phyloP scores from a whole-genome alignment of 2,113 vertebrate species.

The Tringa solitaria region DNA sequence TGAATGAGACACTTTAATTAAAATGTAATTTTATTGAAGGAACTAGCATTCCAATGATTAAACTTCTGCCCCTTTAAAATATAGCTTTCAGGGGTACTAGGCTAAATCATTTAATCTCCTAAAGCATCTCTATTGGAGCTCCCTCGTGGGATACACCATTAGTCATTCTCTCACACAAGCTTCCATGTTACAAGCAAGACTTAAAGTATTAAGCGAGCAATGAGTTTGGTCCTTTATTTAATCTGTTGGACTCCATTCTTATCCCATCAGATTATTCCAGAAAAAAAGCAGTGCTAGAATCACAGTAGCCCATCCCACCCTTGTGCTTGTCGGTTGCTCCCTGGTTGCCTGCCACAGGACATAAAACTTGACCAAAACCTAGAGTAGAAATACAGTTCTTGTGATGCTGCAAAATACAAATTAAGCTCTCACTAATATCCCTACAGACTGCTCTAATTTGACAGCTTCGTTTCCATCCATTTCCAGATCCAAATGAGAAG shows the following conservation, averaged over 20 bases:
- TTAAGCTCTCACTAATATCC: not conserved
- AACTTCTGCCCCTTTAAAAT: constrained; percentile 60
- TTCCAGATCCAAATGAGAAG: not conserved
- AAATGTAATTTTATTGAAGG: constrained; percentile 58
- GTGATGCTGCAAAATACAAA: not conserved
- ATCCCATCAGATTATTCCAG: constrained; percentile 31
- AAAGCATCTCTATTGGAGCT: constrained; percentile 49
- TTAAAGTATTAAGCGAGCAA: constrained; percentile 39
- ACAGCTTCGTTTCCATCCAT: not conserved
- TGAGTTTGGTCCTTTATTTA: constrained; percentile 56
- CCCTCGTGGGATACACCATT: not conserved
- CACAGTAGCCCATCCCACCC: not conserved
- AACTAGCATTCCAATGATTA: constrained; percentile 43
- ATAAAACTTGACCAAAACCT: not conserved
- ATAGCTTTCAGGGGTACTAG: constrained; percentile 26
- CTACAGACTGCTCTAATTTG: not conserved
- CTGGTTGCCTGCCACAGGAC: not conserved
- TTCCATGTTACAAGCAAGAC: constrained; percentile 50
- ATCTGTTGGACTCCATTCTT: constrained; percentile 54
- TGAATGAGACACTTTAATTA: constrained; percentile 54
- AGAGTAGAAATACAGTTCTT: not conserved
- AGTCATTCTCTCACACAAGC: constrained; percentile 46
- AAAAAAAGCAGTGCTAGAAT: not conserved
- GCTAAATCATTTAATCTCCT: constrained; percentile 61
- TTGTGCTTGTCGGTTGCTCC: rapidly evolving